Conservation (phyloP, 2,113 vertebrate genomes). For the Nestor notabilis region DNA sequence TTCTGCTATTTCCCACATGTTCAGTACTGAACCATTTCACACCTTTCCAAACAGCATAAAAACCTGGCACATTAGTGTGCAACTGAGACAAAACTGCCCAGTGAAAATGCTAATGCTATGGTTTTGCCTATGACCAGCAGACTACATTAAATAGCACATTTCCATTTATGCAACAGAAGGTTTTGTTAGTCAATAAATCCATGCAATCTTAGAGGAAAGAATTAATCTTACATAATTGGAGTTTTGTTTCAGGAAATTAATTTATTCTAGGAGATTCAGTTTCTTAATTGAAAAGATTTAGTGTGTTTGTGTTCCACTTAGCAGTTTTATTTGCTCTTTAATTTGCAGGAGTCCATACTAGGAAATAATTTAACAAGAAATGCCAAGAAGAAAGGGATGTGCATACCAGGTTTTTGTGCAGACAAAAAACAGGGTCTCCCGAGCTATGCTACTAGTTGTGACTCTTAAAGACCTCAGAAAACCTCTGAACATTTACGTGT, state of each 20-base stretch:
- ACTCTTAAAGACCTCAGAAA: background rate
- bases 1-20: background rate
- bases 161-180: slow-evolving; percentile 12
- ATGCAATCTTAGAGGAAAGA: slow-evolving; percentile 20
- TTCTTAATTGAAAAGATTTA: slow-evolving; percentile 44
- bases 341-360: slow-evolving; percentile 10
- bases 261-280: slow-evolving; percentile 38
- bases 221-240: slow-evolving; percentile 31
- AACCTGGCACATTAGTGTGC: background rate
- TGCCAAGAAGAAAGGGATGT: background rate
- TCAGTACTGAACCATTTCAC: background rate
- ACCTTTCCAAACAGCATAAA: background rate
- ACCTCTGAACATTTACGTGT: background rate
- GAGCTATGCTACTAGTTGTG: background rate
- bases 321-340: slow-evolving; percentile 37
- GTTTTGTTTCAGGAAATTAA: slow-evolving; percentile 53
- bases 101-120: background rate
- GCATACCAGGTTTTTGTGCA: background rate
- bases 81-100: background rate
- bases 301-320: background rate
- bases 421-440: background rate
- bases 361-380: slow-evolving; percentile 29
- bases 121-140: background rate
- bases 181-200: slow-evolving; percentile 41
- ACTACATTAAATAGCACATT: background rate